These are phyloP conservation scores for Lucilia sericata DNA, from an alignment of 1,140 invertebrate genomes.

Conservation along the genomic window DNA sequence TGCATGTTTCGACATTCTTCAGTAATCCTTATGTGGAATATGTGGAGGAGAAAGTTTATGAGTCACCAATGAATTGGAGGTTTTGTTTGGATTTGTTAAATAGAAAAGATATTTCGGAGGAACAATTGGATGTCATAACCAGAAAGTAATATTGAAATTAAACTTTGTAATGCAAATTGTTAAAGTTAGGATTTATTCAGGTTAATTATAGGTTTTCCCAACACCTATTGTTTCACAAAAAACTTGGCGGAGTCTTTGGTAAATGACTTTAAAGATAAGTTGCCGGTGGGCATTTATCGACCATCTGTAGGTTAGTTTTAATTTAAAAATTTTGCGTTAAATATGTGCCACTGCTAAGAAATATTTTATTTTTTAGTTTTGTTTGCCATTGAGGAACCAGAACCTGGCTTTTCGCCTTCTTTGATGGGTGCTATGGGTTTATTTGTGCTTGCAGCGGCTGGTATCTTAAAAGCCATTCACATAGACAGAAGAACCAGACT, in stretches of 20 bases:
- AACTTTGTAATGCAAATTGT: background rate
- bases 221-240: conserved; percentile 90
- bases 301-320: conserved; percentile 81
- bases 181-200: background rate
- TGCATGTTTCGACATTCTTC: conserved; percentile 80
- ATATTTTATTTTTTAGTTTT: conserved; percentile 26
- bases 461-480: conserved; percentile 59
- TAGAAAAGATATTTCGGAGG: conserved; percentile 51
- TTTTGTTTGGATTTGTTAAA: conserved; percentile 54
- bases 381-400: conserved; percentile 54
- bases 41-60: conserved; percentile 74
- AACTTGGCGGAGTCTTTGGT: conserved; percentile 83
- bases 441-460: conserved; percentile 58
- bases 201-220: conserved; percentile 79
- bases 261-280: conserved; percentile 74
- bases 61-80: conserved; percentile 64
- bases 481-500: conserved; percentile 48
- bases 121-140: conserved; percentile 53
- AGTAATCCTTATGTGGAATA: conserved; percentile 79
- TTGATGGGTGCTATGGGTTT: conserved; percentile 62
- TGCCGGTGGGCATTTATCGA: conserved; percentile 87
- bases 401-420: conserved; percentile 58
- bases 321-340: background rate
- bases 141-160: conserved; percentile 53
- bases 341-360: background rate